A percentile compares a stretch with the other conserved stretches of the same genome.
These are phyloP conservation scores for Mesorhabditis belari DNA, from an alignment of 2,888 invertebrate genomes.

Conservation along the genomic window DNA sequence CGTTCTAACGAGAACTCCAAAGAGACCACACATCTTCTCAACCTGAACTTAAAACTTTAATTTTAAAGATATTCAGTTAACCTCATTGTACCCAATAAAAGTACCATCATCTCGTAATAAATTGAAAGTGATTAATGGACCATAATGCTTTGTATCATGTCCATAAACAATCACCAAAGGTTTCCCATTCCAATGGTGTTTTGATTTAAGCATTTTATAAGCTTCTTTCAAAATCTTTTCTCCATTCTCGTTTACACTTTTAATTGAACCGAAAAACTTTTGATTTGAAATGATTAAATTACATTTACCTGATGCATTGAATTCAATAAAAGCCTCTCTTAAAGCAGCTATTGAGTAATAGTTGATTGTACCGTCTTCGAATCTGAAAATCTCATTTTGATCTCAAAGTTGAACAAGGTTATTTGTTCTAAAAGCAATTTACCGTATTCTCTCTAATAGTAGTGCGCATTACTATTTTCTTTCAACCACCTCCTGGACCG, in stretches of 20 bases:
- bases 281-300: not conserved
- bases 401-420: too few relatives aligned
- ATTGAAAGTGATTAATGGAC: constrained; percentile 82
- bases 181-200: constrained; percentile 19
- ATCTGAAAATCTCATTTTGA: too few relatives aligned
- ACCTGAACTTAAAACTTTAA: constrained; percentile 61
- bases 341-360: constrained; percentile 77
- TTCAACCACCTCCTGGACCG: too few relatives aligned
- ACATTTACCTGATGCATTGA: constrained; percentile 63
- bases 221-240: constrained; percentile 6
- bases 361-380: constrained; percentile 83
- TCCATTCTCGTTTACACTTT: constrained; percentile 18
- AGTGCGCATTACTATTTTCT: too few relatives aligned
- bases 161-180: constrained; percentile 18
- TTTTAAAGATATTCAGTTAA: constrained; percentile 51
- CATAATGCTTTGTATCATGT: constrained; percentile 61
- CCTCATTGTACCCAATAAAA: constrained; percentile 81
- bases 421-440: too few relatives aligned
- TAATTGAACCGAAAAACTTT: constrained; percentile 34
- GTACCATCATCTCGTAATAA: constrained; percentile 70
- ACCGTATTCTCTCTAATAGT: too few relatives aligned
- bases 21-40: constrained; percentile 77
- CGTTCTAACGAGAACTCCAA: constrained; percentile 77
- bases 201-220: constrained; percentile 10
- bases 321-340: constrained; percentile 73